Percentiles rank a stretch among this genome's conserved stretches.
phyloP scores from a whole-genome alignment of 2,888 invertebrate species.

The Apeira syringaria region DNA sequence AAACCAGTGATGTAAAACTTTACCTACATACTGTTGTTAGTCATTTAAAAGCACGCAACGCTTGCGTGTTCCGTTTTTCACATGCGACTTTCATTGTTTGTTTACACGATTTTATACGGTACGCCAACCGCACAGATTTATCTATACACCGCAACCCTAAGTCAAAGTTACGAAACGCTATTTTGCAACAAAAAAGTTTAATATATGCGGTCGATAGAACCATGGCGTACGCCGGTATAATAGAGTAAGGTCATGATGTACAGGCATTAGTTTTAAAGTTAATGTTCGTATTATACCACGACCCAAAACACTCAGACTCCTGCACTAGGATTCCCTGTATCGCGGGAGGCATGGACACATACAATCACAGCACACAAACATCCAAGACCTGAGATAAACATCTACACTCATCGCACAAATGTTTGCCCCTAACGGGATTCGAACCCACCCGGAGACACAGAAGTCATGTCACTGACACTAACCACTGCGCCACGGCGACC shows the following conservation, averaged over 20 bases:
- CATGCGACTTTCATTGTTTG: constrained; percentile 31
- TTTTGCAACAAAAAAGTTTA: constrained; percentile 23
- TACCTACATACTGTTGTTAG: constrained; percentile 20
- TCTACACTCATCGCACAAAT: too few relatives aligned
- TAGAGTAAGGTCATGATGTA: constrained; percentile 27
- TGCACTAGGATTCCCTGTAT: too few relatives aligned
- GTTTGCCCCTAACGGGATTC: too few relatives aligned
- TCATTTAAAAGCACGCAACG: constrained; percentile 28
- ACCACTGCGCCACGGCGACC: too few relatives aligned
- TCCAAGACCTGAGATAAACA: too few relatives aligned
- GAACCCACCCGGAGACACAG: too few relatives aligned
- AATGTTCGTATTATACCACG: constrained; percentile 11
- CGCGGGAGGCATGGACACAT: too few relatives aligned
- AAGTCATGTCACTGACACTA: too few relatives aligned
- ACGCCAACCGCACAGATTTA: constrained; percentile 25
- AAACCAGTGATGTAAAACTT: constrained; percentile 20
- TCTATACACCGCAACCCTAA: constrained; percentile 23
- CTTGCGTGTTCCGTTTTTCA: constrained; percentile 27
- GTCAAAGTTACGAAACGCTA: constrained; percentile 26
- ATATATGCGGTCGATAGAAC: constrained; percentile 7
- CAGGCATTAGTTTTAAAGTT: constrained; percentile 21
- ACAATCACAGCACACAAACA: too few relatives aligned
- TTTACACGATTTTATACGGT: constrained; percentile 32
- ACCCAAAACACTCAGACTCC: too few relatives aligned
- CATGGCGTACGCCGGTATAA: constrained; percentile 10